phyloP scores from a whole-genome alignment of 2,113 vertebrate genomes.

The Phaethornis superciliosus region DNA sequence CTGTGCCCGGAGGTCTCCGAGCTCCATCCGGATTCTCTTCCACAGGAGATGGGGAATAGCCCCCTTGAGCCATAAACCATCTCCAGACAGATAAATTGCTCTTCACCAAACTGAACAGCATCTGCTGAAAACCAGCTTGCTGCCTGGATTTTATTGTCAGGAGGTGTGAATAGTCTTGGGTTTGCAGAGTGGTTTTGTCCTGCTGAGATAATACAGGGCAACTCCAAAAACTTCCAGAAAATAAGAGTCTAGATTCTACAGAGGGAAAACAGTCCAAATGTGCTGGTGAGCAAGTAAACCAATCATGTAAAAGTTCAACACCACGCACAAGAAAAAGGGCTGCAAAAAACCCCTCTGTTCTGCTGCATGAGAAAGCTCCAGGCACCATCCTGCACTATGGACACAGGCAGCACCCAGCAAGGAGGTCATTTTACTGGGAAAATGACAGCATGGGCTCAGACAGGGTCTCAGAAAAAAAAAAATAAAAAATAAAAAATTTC shows the following conservation, averaged over 20 bases:
- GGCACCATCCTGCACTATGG: not conserved
- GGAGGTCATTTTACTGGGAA: not conserved
- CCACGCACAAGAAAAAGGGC: not conserved
- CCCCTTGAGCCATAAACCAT: not conserved
- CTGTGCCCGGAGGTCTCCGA: not conserved
- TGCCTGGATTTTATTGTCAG: not conserved
- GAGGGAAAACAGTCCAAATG: not conserved
- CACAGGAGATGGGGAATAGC: not conserved
- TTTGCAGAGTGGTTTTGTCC: not conserved
- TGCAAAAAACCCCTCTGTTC: not conserved
- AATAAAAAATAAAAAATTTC: not conserved
- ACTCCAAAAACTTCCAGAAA: not conserved
- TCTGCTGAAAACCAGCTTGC: not conserved
- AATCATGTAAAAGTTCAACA: not conserved
- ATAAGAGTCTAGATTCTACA: not conserved
- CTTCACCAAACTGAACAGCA: not conserved
- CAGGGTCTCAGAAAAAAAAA: not conserved
- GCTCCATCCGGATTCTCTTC: not conserved
- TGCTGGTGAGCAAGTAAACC: not conserved
- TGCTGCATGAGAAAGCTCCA: not conserved
- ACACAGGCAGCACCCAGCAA: not conserved
- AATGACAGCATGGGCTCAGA: not conserved
- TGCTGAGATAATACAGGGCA: not conserved
- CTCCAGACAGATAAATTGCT: not conserved
- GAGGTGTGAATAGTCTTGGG: not conserved